These are phyloP conservation scores for Euwallacea fornicatus DNA, from an alignment of 1,140 invertebrate species.

Conservation along the genomic window DNA sequence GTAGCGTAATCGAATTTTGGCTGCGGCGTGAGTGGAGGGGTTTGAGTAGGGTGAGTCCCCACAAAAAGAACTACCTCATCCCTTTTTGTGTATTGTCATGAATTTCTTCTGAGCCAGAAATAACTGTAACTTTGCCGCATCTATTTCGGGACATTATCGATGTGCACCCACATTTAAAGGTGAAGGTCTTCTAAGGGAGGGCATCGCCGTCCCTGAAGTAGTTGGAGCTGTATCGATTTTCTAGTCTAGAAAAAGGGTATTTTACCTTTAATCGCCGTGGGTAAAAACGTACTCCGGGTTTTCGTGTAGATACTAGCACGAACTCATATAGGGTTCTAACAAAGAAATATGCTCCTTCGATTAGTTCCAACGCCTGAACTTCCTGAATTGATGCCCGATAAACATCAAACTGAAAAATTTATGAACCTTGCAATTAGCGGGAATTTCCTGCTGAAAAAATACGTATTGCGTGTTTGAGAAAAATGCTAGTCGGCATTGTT, in stretches of 20 bases:
- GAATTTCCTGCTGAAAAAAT: too few species aligned
- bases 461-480: too few species aligned
- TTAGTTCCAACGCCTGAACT: slow-evolving; percentile 4
- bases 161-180: not conserved
- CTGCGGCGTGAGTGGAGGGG: too few species aligned
- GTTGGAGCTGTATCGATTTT: slow-evolving; percentile 2
- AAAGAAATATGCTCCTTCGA: not conserved
- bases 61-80: too few species aligned
- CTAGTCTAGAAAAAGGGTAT: not conserved
- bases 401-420: slow-evolving; percentile 4
- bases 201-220: not conserved
- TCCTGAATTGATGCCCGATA: not conserved
- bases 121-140: too few species aligned
- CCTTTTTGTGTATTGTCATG: too few species aligned
- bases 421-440: not conserved
- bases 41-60: too few species aligned
- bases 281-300: not conserved
- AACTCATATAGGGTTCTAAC: not conserved
- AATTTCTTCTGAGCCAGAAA: too few species aligned
- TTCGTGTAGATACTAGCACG: not conserved
- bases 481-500: too few species aligned
- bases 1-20: too few species aligned
- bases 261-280: not conserved
- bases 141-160: too few species aligned
- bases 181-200: not conserved